Evolutionary conservation across 2,888 invertebrate genomes (phyloP).

Genomic region (Xestia sexstrigata): DNA sequence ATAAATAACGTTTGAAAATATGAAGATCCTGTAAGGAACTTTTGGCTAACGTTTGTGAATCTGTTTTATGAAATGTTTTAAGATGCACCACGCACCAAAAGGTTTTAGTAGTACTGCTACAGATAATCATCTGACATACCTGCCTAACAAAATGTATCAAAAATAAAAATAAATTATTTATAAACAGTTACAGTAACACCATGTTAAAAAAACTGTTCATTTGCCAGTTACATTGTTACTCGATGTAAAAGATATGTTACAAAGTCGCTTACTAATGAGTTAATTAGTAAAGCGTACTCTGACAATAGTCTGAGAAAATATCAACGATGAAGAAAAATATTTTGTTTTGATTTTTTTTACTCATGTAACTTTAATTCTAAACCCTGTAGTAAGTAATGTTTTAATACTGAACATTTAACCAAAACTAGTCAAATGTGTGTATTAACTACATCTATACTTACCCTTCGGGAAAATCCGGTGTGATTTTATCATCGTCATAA

Average conservation of each 20-base stretch:
- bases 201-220: slow-evolving; percentile 27
- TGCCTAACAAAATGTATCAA: neutral
- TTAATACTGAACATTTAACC: no score
- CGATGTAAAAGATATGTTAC: slow-evolving; percentile 29
- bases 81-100: neutral
- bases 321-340: neutral
- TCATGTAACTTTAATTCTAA: no score
- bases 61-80: no score
- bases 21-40: neutral
- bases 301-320: slow-evolving; percentile 31
- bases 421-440: no score
- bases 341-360: no score
- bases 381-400: no score
- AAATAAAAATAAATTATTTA: slow-evolving; percentile 1
- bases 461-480: no score
- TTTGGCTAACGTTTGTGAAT: neutral
- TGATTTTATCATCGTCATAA: no score
- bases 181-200: neutral
- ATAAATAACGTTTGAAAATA: neutral
- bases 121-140: neutral
- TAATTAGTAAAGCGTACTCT: slow-evolving; percentile 20
- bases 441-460: no score
- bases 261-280: slow-evolving; percentile 38
- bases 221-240: slow-evolving; percentile 23
- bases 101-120: neutral